These are phyloP conservation scores for Apodemia duryi DNA, from an alignment of 2,888 invertebrate species.

Conservation along the genomic window DNA sequence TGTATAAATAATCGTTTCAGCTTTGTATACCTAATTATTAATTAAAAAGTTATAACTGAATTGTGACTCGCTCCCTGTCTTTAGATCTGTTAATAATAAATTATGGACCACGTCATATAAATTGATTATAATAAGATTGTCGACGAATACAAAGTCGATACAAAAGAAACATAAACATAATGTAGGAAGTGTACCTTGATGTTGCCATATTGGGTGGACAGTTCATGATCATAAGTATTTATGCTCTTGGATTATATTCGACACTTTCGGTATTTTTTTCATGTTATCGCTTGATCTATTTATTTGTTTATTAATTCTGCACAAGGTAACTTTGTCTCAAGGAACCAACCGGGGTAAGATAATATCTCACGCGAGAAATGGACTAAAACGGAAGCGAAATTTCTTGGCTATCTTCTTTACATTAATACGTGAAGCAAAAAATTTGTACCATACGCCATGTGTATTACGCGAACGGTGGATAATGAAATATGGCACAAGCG, in stretches of 20 bases:
- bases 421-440: too few species aligned
- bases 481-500: too few species aligned
- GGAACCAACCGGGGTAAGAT: background rate
- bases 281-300: slow-evolving; percentile 6
- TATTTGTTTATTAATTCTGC: background rate
- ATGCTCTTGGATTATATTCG: slow-evolving; percentile 10
- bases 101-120: background rate
- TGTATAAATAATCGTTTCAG: too few species aligned
- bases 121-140: slow-evolving; percentile 6
- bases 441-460: too few species aligned
- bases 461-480: too few species aligned
- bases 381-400: background rate
- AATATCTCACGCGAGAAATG: background rate
- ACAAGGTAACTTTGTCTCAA: background rate
- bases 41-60: too few species aligned
- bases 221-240: slow-evolving; percentile 6
- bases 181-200: slow-evolving; percentile 13
- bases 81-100: background rate
- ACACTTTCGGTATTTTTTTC: background rate
- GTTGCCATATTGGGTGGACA: slow-evolving; percentile 13
- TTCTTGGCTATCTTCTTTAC: background rate
- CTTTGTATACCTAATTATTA: too few species aligned
- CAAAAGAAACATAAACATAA: slow-evolving; percentile 17
- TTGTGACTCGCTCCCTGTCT: background rate
- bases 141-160: slow-evolving; percentile 22